Evolutionary conservation across 2,113 vertebrate species (phyloP), one percentile per base, ranked within the genome.

Genomic region (Seriola rivoliana): DNA sequence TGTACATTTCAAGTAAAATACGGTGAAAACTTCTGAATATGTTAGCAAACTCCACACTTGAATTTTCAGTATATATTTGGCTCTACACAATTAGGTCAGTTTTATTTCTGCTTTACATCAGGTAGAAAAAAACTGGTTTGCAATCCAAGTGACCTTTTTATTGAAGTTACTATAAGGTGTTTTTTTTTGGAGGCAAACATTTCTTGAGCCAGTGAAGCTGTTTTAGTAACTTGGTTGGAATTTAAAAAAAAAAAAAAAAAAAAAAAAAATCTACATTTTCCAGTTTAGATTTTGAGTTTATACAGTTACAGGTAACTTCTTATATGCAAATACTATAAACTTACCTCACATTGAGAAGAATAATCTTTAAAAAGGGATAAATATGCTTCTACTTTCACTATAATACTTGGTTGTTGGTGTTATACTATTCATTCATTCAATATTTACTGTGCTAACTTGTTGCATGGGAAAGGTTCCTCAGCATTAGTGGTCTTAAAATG

Each of bases 121-220:
- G 65, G 68, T 87, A 73, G 59, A 80, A 74, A 71, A 29, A 62
- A 25, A 58, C 25, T 55, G 8, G 58, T 85, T 92, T 93, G 75
- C 76, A 67, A 88, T 89, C 88, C 79, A 95, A 95, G 93, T 94
- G 93, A 89, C 94, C 93, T 95, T 91, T 63, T 91, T 63, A 85
- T 62, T n/a, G 60, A 91, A 87, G 85, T 78, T 83, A 81, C 78
- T 80, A 23, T 2, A 36, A 29, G 32, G 40, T 48, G 55, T 48
- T 58, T 23, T 66, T 77, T 62, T 83, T 29, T 66, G 50, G 71
- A 81, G 34, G 71, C 34, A 82, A 81, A 80, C 50, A 32, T 44
- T 72, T 75, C 67, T 76, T 65, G 46, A 89, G 62, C 52, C 57
- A 50, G 40, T 75, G 23, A 55, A 78, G 70, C 63, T 44, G 66